phyloP scores from a whole-genome alignment of 2,113 vertebrate species.

The Barnardius zonarius region DNA sequence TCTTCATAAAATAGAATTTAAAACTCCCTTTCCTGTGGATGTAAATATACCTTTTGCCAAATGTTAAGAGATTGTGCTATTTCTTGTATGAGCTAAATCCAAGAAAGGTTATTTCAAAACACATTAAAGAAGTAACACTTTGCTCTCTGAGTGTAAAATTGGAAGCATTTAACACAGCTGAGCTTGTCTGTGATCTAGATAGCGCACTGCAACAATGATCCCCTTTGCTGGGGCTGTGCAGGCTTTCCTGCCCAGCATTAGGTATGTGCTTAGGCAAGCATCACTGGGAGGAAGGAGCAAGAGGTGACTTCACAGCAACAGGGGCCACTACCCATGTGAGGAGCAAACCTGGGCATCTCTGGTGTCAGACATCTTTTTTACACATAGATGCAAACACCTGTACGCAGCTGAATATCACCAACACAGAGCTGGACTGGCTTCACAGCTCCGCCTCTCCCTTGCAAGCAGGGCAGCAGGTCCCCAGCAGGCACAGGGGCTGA shows the following conservation, averaged over 20 bases:
- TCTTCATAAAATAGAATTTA: neutral
- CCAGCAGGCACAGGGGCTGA: rapidly evolving
- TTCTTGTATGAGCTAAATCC: neutral
- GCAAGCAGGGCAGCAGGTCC: neutral
- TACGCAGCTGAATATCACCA: rapidly evolving
- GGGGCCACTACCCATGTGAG: rapidly evolving
- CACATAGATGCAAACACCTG: neutral
- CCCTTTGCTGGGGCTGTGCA: neutral
- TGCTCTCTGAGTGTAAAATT: neutral
- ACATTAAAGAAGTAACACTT: neutral
- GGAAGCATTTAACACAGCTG: neutral
- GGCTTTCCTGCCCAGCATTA: neutral
- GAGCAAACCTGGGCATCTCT: neutral
- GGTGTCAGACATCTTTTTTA: neutral
- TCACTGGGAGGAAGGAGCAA: neutral
- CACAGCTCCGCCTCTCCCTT: neutral
- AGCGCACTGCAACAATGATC: neutral
- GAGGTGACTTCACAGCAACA: neutral
- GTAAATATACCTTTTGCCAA: neutral
- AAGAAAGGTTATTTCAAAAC: neutral
- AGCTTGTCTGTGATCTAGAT: neutral
- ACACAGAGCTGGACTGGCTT: neutral
- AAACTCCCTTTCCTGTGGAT: neutral
- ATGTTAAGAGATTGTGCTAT: neutral
- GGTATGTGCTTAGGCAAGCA: neutral